Conservation (phyloP, 2,888 invertebrate species). For the Proisotoma minuta region DNA sequence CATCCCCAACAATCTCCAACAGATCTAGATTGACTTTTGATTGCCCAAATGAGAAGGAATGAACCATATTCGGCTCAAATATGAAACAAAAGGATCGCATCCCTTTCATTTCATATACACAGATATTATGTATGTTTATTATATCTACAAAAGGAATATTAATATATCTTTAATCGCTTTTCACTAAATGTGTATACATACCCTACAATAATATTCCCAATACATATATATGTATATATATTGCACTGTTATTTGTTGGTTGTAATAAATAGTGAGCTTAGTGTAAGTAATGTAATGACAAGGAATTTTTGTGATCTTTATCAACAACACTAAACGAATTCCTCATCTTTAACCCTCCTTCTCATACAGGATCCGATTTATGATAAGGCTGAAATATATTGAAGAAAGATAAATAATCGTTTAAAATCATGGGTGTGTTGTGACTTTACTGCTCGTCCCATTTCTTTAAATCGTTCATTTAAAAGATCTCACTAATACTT, state of each 20-base stretch:
- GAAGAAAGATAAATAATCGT: not conserved
- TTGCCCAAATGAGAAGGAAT: not conserved
- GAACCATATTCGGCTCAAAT: not conserved
- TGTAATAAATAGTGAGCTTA: not conserved
- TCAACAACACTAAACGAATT: not conserved
- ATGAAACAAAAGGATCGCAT: not conserved
- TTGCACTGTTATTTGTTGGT: not conserved
- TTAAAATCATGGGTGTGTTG: not conserved
- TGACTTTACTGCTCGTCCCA: not conserved
- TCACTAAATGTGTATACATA: too few relatives aligned
- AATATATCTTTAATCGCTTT: too few relatives aligned
- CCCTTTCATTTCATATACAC: too few relatives aligned
- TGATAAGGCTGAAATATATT: slow-evolving; percentile 4
- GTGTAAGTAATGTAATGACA: not conserved
- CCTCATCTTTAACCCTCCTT: not conserved
- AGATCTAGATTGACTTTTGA: slow-evolving; percentile 3
- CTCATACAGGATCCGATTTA: slow-evolving; percentile 3
- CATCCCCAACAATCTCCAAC: too few relatives aligned
- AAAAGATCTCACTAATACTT: too few relatives aligned
- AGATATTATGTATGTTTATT: too few relatives aligned
- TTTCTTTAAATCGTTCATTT: too few relatives aligned
- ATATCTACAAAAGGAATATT: too few relatives aligned
- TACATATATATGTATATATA: too few relatives aligned
- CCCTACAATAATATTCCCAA: too few relatives aligned
- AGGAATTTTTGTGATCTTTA: not conserved